Percentiles rank a stretch among this genome's conserved stretches.
Evolutionary conservation across 2,797 vertebrate species (phyloP).

Genomic region (Iguana delicatissima): DNA sequence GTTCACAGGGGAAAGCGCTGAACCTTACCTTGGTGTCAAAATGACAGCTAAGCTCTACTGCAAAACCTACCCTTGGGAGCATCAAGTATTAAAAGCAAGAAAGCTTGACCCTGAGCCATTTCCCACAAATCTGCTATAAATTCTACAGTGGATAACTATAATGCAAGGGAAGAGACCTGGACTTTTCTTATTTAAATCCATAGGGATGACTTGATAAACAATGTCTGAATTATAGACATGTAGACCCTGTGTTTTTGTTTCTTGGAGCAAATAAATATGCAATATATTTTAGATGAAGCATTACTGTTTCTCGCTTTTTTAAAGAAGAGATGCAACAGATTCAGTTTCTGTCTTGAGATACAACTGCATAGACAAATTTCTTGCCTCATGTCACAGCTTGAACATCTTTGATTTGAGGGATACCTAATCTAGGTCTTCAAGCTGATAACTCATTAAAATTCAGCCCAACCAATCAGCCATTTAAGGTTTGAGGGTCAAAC

Average conservation of each 20-base stretch:
- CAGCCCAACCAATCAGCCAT: neutral
- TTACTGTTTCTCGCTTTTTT: neutral
- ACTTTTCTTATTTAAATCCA: neutral
- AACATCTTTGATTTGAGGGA: neutral
- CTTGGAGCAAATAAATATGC: neutral
- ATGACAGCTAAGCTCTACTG: neutral
- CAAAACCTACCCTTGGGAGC: neutral
- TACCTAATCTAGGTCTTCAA: neutral
- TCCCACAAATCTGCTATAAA: neutral
- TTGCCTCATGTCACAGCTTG: neutral
- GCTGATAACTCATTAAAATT: neutral
- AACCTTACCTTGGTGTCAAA: neutral
- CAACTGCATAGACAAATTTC: neutral
- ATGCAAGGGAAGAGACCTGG: neutral
- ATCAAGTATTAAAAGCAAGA: neutral
- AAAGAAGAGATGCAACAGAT: neutral
- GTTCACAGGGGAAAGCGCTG: neutral
- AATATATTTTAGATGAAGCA: neutral
- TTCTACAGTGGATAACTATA: neutral
- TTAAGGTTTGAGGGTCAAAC: neutral
- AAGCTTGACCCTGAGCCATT: neutral
- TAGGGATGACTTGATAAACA: neutral
- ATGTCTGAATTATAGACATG: constrained; percentile 3
- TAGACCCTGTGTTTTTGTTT: neutral
- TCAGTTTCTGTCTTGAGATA: neutral